Evolutionary conservation across 2,888 invertebrate species (phyloP).

Genomic region (Cepaea hortensis): DNA sequence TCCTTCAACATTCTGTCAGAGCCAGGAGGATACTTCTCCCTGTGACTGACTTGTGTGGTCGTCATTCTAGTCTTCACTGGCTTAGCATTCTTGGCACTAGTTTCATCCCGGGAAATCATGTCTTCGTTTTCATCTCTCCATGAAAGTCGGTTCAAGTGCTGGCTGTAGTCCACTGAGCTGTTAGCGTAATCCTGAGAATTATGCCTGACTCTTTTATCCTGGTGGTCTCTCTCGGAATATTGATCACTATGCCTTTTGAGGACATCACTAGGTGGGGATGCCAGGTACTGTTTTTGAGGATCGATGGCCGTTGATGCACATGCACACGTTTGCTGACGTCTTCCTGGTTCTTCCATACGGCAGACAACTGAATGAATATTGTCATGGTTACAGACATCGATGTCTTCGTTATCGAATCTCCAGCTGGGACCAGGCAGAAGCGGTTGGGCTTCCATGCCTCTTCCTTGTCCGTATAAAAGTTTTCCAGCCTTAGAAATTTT

Average conservation of each 20-base stretch:
- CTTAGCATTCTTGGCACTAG: background rate
- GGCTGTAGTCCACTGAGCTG: background rate
- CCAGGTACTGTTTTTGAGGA: background rate
- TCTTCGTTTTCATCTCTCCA: background rate
- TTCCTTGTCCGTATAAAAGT: background rate
- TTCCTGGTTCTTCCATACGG: background rate
- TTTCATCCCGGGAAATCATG: background rate
- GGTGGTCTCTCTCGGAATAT: background rate
- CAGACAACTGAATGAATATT: background rate
- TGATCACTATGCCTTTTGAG: background rate
- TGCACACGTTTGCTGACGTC: background rate
- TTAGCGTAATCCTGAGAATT: background rate
- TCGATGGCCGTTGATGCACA: background rate
- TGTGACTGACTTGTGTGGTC: background rate
- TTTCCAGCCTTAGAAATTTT: background rate
- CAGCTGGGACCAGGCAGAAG: conserved; percentile 19
- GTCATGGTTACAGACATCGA: conserved; percentile 11
- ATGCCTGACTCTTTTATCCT: background rate
- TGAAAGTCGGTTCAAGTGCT: background rate
- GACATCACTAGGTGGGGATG: background rate
- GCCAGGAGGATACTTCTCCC: background rate
- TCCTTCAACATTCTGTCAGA: background rate
- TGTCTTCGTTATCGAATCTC: conserved; percentile 19
- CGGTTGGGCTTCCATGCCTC: background rate
- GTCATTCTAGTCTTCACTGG: background rate